A percentile compares a stretch with the other conserved stretches of the same genome.
phyloP scores from a whole-genome alignment of 1,140 invertebrate genomes.

The Andrena cerasifolii region DNA sequence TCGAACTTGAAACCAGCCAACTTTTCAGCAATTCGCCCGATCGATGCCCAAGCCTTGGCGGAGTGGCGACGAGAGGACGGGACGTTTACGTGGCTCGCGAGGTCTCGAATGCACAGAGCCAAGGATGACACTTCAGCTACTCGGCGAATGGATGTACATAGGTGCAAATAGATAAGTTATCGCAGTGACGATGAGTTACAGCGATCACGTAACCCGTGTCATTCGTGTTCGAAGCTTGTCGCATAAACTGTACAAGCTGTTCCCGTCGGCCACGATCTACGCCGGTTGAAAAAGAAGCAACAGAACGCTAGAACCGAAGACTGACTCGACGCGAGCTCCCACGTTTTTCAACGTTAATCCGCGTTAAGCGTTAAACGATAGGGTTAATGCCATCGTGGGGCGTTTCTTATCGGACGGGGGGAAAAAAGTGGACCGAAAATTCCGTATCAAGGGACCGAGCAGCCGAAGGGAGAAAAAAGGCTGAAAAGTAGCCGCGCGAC shows the following conservation, averaged over 20 bases:
- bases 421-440: background rate
- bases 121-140: background rate
- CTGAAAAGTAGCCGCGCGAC: background rate
- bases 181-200: background rate
- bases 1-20: too few species aligned
- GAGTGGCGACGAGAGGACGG: background rate
- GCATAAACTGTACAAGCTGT: background rate
- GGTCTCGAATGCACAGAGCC: background rate
- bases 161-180: background rate
- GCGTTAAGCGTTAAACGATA: background rate
- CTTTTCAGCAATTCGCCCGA: too few species aligned
- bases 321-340: too few species aligned
- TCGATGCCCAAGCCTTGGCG: too few species aligned
- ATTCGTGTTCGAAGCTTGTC: background rate
- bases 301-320: too few species aligned
- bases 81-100: too few species aligned
- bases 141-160: background rate
- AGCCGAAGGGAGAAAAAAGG: background rate
- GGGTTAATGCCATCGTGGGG: background rate
- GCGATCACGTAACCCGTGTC: background rate
- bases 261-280: background rate
- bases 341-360: background rate
- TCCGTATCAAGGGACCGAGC: background rate
- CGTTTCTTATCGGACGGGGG: background rate
- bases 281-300: too few species aligned